Percentiles rank a stretch among this genome's conserved stretches.
phyloP scores from a whole-genome alignment of 2,888 invertebrate genomes.

The Lycophotia porphyrea region DNA sequence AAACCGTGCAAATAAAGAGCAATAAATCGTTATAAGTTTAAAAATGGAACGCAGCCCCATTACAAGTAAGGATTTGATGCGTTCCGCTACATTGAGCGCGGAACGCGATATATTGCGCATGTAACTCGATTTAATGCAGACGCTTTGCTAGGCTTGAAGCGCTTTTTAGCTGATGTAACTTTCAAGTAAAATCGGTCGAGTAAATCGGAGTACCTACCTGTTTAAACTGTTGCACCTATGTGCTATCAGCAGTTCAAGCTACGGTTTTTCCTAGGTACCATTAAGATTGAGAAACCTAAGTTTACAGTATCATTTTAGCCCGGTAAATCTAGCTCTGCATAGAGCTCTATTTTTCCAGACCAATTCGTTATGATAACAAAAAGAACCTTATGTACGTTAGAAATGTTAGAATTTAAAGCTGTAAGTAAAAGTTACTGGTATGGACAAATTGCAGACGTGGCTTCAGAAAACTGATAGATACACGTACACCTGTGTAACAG shows the following conservation, averaged over 20 bases:
- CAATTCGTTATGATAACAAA: not conserved
- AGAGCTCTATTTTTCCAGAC: not conserved
- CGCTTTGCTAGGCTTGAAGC: slow-evolving; percentile 51
- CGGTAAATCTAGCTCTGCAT: not conserved
- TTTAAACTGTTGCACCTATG: not conserved
- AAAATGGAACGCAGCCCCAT: slow-evolving; percentile 77
- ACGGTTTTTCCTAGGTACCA: not conserved
- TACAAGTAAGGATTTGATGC: slow-evolving; percentile 79
- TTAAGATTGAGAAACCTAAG: not conserved
- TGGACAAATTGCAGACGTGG: not conserved
- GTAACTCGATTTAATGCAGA: slow-evolving; percentile 81
- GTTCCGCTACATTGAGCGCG: slow-evolving; percentile 86
- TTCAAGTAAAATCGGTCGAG: slow-evolving; percentile 21
- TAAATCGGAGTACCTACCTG: not conserved
- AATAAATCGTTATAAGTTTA: slow-evolving; percentile 84
- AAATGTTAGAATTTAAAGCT: not conserved
- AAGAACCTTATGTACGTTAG: not conserved
- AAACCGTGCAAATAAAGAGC: slow-evolving; percentile 75
- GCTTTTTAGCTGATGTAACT: slow-evolving; percentile 29
- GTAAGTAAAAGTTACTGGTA: not conserved
- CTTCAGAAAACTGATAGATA: not conserved
- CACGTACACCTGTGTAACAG: too few species aligned
- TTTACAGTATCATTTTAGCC: not conserved
- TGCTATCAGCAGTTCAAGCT: not conserved
- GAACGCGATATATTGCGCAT: slow-evolving; percentile 84